phyloP scores from a whole-genome alignment of 2,888 invertebrate species.

The Electrophaes corylata region DNA sequence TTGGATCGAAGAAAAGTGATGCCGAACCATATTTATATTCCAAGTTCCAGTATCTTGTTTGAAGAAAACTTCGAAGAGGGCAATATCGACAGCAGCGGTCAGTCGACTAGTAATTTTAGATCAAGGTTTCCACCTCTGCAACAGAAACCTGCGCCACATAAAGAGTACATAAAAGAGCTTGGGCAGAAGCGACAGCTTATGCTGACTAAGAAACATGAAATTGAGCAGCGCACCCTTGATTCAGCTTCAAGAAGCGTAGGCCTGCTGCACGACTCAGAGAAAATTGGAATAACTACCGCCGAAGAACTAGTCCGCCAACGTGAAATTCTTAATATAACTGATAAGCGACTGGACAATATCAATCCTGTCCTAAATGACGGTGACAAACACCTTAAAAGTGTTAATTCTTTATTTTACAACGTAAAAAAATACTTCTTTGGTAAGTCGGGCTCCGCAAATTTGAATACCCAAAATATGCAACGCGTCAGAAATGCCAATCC shows the following conservation, averaged over 20 bases:
- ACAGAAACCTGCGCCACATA: constrained; percentile 54
- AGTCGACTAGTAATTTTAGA: constrained; percentile 5
- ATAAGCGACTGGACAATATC: neutral
- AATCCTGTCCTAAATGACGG: neutral
- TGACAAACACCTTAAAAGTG: neutral
- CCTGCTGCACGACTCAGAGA: neutral
- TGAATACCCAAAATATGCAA: neutral
- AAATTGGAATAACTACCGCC: neutral
- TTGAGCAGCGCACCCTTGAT: neutral
- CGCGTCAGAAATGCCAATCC: neutral
- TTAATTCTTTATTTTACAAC: neutral
- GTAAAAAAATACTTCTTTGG: neutral
- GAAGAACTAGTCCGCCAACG: neutral
- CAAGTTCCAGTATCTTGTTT: constrained; percentile 11
- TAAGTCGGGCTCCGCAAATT: neutral
- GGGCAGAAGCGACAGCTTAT: neutral
- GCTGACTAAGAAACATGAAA: neutral
- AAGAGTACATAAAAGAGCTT: neutral
- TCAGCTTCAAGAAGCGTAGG: neutral
- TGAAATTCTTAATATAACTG: neutral
- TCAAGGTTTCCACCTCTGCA: constrained; percentile 78
- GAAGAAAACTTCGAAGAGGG: constrained; percentile 5
- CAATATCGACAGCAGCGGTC: neutral
- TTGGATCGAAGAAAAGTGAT: neutral
- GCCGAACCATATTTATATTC: constrained; percentile 25